Percentiles rank a stretch among this genome's conserved stretches.
Conservation (phyloP, 2,113 vertebrate species). For the Aphyosemion australe region DNA sequence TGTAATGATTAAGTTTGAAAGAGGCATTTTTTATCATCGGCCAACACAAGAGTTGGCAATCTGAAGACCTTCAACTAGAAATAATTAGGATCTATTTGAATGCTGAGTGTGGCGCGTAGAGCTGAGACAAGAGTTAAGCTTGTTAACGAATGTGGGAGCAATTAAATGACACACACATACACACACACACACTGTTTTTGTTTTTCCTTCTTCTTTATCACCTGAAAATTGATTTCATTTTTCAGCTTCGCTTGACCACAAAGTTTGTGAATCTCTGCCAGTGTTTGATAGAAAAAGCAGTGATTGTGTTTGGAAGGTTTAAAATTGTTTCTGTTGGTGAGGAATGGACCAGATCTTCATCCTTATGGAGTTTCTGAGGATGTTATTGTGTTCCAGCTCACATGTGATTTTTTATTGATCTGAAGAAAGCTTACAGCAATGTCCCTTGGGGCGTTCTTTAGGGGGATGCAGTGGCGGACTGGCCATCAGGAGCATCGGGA, state of each 20-base stretch:
- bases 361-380: too few species aligned
- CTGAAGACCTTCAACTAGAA: constrained; percentile 80
- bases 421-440: too few species aligned
- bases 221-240: constrained; percentile 80
- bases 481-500: too few species aligned
- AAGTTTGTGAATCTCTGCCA: constrained; percentile 61
- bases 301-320: constrained; percentile 45
- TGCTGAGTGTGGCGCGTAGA: constrained; percentile 72
- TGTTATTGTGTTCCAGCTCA: too few species aligned
- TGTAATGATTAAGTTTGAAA: constrained; percentile 82
- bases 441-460: too few species aligned
- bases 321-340: constrained; percentile 27
- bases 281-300: constrained; percentile 56
- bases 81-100: constrained; percentile 86
- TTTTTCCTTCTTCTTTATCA: constrained; percentile 63
- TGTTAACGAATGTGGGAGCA: constrained; percentile 78
- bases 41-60: constrained; percentile 81
- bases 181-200: constrained; percentile 54
- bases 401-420: too few species aligned
- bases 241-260: constrained; percentile 58
- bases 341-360: too few species aligned
- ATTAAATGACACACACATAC: constrained; percentile 73
- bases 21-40: constrained; percentile 77
- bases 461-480: too few species aligned
- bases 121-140: constrained; percentile 78